Percentiles rank a stretch among this genome's conserved stretches.
Conservation (phyloP, 2,113 vertebrate genomes). For the Psilopogon haemacephalus region DNA sequence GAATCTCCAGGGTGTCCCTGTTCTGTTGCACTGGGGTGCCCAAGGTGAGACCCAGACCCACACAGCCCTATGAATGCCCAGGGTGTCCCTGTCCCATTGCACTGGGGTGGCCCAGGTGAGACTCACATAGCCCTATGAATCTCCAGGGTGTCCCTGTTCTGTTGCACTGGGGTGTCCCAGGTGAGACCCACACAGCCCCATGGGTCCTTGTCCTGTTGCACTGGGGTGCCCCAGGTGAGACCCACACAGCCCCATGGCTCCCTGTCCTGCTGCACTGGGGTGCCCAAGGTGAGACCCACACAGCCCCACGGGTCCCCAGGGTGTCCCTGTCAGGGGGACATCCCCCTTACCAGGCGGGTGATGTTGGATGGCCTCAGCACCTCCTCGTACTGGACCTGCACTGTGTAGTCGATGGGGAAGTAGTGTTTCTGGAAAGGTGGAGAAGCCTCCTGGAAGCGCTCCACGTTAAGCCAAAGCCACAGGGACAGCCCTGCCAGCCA, state of each 20-base stretch:
- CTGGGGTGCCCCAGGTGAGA: too few species aligned
- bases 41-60: too few species aligned
- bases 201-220: background rate
- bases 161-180: too few species aligned
- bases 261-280: slow-evolving; percentile 60
- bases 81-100: background rate
- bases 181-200: too few species aligned
- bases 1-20: background rate
- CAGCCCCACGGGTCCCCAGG: too few species aligned
- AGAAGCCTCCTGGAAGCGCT: background rate
- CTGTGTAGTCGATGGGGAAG: background rate
- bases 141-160: background rate
- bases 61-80: too few species aligned
- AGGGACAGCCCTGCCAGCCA: background rate
- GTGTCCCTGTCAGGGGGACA: background rate
- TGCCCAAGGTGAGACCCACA: background rate
- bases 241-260: too few species aligned
- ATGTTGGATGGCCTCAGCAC: background rate
- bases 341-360: slow-evolving; percentile 70
- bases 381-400: background rate
- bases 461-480: background rate
- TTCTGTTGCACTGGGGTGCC: too few species aligned
- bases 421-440: background rate
- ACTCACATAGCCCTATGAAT: background rate
- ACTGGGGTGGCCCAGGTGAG: slow-evolving; percentile 51